Evolutionary conservation across 2,888 invertebrate species (phyloP).

Genomic region (Lepidocyrtoides sp.): DNA sequence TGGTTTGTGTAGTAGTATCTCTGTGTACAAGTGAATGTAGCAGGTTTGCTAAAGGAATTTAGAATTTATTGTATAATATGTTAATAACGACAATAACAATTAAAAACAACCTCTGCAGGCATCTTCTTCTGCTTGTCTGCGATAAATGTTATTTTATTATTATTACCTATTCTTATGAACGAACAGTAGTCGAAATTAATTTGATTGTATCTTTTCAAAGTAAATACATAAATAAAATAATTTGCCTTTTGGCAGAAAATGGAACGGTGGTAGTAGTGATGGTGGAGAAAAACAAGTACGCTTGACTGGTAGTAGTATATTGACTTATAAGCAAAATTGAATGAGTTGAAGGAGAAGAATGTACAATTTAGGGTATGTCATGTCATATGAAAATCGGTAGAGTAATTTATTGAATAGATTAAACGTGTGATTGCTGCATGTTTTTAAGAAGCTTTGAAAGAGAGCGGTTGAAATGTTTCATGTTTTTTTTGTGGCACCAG

Average conservation of each 20-base stretch:
- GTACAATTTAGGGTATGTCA: background rate
- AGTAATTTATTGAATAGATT: slow-evolving; percentile 5
- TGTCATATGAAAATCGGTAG: slow-evolving; percentile 22
- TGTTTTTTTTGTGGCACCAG: too few species aligned
- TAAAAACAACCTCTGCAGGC: background rate
- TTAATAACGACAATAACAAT: slow-evolving; percentile 11
- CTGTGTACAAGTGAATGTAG: background rate
- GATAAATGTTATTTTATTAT: background rate
- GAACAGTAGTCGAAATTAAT: slow-evolving; percentile 44
- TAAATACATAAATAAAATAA: slow-evolving; percentile 49
- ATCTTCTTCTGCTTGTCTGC: background rate
- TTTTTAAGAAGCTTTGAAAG: too few species aligned
- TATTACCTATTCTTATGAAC: too few species aligned
- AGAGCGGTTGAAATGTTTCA: too few species aligned
- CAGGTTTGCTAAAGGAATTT: background rate
- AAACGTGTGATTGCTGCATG: background rate
- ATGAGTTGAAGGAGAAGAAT: slow-evolving; percentile 6
- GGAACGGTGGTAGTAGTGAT: background rate
- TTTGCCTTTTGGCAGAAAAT: slow-evolving; percentile 68
- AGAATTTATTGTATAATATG: background rate
- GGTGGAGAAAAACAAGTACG: slow-evolving; percentile 51
- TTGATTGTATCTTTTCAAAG: slow-evolving; percentile 51
- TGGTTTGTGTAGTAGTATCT: background rate
- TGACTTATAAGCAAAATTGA: too few species aligned
- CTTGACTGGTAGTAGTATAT: too few species aligned